phyloP scores from a whole-genome alignment of 1,140 invertebrate genomes.

The Trachymyrmex septentrionalis region DNA sequence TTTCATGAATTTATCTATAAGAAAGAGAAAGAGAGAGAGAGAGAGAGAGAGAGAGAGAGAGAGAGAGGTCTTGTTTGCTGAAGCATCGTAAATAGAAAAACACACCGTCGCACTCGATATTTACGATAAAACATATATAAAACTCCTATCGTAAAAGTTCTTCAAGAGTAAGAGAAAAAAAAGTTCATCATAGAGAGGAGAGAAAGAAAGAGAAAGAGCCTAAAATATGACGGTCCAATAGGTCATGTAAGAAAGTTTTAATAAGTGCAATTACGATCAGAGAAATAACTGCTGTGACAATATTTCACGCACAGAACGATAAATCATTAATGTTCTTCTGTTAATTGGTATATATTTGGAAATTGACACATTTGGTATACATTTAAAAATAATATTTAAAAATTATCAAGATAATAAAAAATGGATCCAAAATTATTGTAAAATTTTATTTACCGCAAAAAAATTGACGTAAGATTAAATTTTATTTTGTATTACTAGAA shows the following conservation, averaged over 20 bases:
- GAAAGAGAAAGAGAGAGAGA: no score
- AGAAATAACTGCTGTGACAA: neutral
- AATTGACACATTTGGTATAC: neutral
- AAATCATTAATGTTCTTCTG: neutral
- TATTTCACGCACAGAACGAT: neutral
- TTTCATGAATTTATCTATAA: slow-evolving; percentile 15
- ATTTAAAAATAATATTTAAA: neutral
- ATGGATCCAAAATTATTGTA: neutral
- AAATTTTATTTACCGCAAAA: neutral
- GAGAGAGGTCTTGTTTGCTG: slow-evolving; percentile 10
- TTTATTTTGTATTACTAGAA: neutral
- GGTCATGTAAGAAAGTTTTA: slow-evolving; percentile 1
- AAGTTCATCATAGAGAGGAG: neutral
- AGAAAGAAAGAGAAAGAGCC: no score
- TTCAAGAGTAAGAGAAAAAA: neutral
- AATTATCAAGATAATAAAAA: no score
- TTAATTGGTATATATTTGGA: neutral
- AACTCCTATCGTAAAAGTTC: slow-evolving; percentile 38
- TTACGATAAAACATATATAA: slow-evolving; percentile 26
- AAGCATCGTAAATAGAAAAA: slow-evolving; percentile 1
- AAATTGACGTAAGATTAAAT: neutral
- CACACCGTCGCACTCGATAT: neutral
- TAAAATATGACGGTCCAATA: slow-evolving; percentile 12
- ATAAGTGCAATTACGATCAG: slow-evolving; percentile 3
- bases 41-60: no score